Conservation (phyloP, 1,140 invertebrate species). For the Prorops nasuta region DNA sequence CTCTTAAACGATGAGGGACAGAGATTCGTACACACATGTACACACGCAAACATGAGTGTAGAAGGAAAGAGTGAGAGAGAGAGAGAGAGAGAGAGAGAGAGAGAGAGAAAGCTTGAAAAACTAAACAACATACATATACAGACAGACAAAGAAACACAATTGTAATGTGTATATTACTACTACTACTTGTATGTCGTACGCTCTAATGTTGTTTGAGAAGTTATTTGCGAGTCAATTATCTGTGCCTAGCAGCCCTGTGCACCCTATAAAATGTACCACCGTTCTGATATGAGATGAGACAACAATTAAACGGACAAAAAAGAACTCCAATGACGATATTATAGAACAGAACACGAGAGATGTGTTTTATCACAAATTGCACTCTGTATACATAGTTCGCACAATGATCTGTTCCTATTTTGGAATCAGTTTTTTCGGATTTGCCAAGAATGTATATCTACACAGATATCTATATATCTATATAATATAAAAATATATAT, state of each 20-base stretch:
- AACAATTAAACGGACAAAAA: slow-evolving; percentile 31
- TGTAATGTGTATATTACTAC: slow-evolving; percentile 51
- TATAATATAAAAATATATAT: no score
- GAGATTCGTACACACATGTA: no score
- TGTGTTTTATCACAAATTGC: slow-evolving; percentile 21
- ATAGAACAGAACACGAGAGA: neutral
- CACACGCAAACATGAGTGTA: no score
- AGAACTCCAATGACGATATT: slow-evolving; percentile 14
- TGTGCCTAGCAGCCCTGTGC: slow-evolving; percentile 59
- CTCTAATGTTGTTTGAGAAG: slow-evolving; percentile 59
- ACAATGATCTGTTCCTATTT: slow-evolving; percentile 52
- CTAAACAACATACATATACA: no score
- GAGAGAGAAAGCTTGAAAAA: no score
- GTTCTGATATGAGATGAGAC: slow-evolving; percentile 50
- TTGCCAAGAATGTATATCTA: slow-evolving; percentile 50
- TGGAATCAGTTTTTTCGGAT: slow-evolving; percentile 47
- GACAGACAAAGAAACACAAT: slow-evolving; percentile 21
- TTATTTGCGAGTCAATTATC: slow-evolving; percentile 60
- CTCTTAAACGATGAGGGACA: no score
- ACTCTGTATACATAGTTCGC: slow-evolving; percentile 52
- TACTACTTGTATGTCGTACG: slow-evolving; percentile 57
- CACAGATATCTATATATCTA: slow-evolving; percentile 35
- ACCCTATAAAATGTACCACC: slow-evolving; percentile 58
- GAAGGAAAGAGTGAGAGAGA: no score
- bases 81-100: no score